phyloP scores from a whole-genome alignment of 2,797 vertebrate genomes.

The Lacerta viridis region DNA sequence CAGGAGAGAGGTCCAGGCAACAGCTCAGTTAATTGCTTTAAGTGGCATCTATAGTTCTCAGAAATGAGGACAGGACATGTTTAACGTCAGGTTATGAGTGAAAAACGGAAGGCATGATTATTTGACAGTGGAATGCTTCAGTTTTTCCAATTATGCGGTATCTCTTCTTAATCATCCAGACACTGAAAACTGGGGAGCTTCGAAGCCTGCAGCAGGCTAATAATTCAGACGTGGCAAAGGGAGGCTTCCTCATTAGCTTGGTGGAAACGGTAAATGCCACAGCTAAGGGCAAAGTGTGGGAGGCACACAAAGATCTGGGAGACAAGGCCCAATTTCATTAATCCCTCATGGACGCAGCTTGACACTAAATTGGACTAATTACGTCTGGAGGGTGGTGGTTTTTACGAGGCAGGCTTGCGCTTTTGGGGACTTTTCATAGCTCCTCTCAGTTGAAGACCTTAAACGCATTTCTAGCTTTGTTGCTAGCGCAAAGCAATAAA shows the following conservation, averaged over 20 bases:
- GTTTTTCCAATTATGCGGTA: background rate
- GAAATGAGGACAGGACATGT: constrained; percentile 37
- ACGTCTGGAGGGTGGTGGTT: constrained; percentile 13
- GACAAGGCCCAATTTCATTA: constrained; percentile 10
- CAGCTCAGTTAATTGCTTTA: constrained; percentile 50
- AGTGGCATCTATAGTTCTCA: constrained; percentile 18
- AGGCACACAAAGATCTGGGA: background rate
- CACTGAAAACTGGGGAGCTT: constrained; percentile 23
- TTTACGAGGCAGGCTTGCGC: background rate
- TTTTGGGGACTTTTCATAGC: background rate
- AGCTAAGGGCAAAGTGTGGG: constrained; percentile 36
- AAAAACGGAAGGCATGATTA: constrained; percentile 19
- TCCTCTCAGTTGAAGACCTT: background rate
- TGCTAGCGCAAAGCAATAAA: background rate
- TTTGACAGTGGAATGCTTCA: constrained; percentile 30
- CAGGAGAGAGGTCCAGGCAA: constrained; percentile 12
- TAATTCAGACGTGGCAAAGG: constrained; percentile 28
- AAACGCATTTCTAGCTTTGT: constrained; percentile 3
- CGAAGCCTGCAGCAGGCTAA: constrained; percentile 37
- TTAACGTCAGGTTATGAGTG: constrained; percentile 28
- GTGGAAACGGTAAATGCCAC: constrained; percentile 18
- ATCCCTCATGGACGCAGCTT: background rate
- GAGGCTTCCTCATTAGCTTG: constrained; percentile 49
- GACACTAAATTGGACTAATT: constrained; percentile 13
- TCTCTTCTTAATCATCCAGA: constrained; percentile 38